A percentile compares a stretch with the other conserved stretches of the same genome.
Conservation (phyloP, 2,888 invertebrate species). For the Microplitis manilae region DNA sequence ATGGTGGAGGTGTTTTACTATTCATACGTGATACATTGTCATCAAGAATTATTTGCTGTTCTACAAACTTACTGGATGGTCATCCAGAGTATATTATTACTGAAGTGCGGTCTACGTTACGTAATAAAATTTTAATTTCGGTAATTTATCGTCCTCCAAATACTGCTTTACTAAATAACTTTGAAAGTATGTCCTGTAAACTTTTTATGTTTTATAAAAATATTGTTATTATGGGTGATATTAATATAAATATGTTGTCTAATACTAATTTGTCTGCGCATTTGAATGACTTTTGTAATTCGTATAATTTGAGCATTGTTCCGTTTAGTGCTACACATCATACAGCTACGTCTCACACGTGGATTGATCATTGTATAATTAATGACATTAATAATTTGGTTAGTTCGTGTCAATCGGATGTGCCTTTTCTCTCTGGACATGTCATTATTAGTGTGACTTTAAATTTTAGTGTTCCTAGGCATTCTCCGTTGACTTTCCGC, state of each 20-base stretch:
- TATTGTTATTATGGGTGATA: neutral
- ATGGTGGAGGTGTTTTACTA: neutral
- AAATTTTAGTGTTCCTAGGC: too few species aligned
- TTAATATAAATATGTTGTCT: neutral
- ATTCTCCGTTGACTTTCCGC: too few species aligned
- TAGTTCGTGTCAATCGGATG: constrained; percentile 21
- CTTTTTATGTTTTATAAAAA: neutral
- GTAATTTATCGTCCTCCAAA: neutral
- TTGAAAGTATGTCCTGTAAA: neutral
- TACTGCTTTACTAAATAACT: neutral
- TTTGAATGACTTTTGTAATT: constrained; percentile 9
- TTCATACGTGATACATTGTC: neutral
- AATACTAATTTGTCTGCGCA: constrained; percentile 1
- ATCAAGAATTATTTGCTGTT: neutral
- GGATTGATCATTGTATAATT: constrained; percentile 7
- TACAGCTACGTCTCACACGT: constrained; percentile 8
- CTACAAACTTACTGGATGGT: neutral
- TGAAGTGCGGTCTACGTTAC: constrained; percentile 1
- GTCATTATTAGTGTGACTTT: constrained; percentile 13
- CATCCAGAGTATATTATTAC: neutral
- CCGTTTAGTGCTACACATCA: constrained; percentile 25
- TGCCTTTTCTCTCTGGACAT: constrained; percentile 14
- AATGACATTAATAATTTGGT: neutral
- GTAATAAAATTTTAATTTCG: neutral
- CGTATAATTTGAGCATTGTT: constrained; percentile 10